phyloP scores from a whole-genome alignment of 1,140 invertebrate genomes.

The Drosophila pallidifrons region DNA sequence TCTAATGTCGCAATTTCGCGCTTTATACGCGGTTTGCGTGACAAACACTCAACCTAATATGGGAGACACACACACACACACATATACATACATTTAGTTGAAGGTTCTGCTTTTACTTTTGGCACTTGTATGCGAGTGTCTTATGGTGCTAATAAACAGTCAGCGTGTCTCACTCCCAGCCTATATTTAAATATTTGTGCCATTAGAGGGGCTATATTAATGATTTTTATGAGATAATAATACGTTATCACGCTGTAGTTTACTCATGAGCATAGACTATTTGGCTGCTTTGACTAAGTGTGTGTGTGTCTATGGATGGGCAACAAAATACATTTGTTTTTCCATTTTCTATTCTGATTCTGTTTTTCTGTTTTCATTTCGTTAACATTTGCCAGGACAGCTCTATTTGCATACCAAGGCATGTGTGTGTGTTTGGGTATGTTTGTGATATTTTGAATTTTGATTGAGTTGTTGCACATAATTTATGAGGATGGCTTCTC shows the following conservation, averaged over 20 bases:
- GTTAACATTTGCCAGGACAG: conserved; percentile 16
- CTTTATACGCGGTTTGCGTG: conserved; percentile 78
- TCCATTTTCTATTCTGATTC: background rate
- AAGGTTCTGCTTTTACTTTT: background rate
- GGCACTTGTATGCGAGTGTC: conserved; percentile 13
- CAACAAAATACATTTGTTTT: conserved; percentile 64
- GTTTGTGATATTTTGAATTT: conserved; percentile 66
- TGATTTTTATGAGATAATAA: conserved; percentile 81
- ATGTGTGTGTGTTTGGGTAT: background rate
- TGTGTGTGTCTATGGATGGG: too few relatives aligned
- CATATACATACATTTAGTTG: background rate
- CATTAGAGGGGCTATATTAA: conserved; percentile 76
- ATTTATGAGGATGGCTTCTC: conserved; percentile 51
- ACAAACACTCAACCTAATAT: conserved; percentile 46
- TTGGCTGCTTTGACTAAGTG: background rate
- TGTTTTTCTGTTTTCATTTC: conserved; percentile 5
- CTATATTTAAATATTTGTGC: conserved; percentile 70
- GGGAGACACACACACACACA: conserved; percentile 17
- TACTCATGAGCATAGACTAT: conserved; percentile 63
- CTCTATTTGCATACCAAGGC: conserved; percentile 37
- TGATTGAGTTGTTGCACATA: conserved; percentile 76
- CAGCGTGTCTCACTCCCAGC: background rate
- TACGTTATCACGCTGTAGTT: conserved; percentile 77
- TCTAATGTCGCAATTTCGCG: conserved; percentile 69
- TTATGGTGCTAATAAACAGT: conserved; percentile 31